A percentile compares a stretch with the other conserved stretches of the same genome.
phyloP scores from a whole-genome alignment of 2,888 invertebrate genomes.

The Lepidochitona cinerea region DNA sequence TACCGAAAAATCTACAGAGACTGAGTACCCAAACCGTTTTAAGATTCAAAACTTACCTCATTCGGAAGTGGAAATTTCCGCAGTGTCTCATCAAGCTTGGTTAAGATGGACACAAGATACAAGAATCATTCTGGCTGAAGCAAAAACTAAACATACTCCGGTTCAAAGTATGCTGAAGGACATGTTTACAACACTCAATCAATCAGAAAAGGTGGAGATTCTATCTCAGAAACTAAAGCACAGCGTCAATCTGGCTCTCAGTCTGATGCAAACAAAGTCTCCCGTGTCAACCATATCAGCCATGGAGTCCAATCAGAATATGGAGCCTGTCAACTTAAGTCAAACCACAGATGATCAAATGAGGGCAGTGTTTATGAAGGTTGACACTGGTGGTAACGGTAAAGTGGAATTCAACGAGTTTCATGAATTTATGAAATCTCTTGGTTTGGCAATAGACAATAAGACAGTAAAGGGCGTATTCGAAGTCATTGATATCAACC shows the following conservation, averaged over 20 bases:
- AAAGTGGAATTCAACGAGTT: slow-evolving; percentile 32
- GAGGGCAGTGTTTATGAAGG: slow-evolving; percentile 27
- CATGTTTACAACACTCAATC: background rate
- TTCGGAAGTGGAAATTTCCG: slow-evolving; percentile 27
- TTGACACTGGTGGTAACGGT: slow-evolving; percentile 35
- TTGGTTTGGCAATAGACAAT: slow-evolving; percentile 27
- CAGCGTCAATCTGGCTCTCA: too few species aligned
- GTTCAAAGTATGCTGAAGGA: background rate
- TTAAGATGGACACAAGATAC: background rate
- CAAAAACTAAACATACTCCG: background rate
- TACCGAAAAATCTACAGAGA: too few species aligned
- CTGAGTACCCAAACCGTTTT: slow-evolving; percentile 21
- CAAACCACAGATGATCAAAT: slow-evolving; percentile 18
- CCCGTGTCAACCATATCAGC: background rate
- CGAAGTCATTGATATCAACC: slow-evolving; percentile 20
- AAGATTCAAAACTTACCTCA: slow-evolving; percentile 27
- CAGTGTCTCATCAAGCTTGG: background rate
- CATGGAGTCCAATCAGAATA: background rate
- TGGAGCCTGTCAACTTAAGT: too few species aligned
- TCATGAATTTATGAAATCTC: slow-evolving; percentile 18
- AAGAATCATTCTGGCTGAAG: background rate
- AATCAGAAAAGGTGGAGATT: too few species aligned
- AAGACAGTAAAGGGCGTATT: slow-evolving; percentile 26
- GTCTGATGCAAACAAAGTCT: background rate
- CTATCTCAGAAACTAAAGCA: background rate